Conservation (phyloP, 2,113 vertebrate genomes). For the Ceyx cyanopectus region DNA sequence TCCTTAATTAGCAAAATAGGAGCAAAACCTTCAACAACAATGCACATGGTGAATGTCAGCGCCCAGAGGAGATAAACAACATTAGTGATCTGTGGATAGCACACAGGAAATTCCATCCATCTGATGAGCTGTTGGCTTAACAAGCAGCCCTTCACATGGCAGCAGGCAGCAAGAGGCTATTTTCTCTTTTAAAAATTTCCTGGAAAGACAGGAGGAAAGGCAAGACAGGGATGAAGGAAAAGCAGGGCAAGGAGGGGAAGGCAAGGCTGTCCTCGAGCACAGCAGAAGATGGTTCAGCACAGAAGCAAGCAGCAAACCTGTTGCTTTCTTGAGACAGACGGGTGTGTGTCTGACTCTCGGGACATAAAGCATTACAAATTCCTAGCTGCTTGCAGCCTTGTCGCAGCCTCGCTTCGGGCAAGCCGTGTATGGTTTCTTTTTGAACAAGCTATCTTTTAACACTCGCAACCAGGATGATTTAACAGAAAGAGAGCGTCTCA, state of each 20-base stretch:
- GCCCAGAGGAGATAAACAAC: conserved; percentile 72
- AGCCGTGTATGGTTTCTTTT: conserved; percentile 73
- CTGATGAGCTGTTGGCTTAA: conserved; percentile 81
- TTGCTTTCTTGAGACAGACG: not conserved
- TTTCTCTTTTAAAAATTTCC: conserved; percentile 38
- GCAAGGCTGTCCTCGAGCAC: not conserved
- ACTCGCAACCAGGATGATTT: conserved; percentile 82
- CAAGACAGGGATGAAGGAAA: not conserved
- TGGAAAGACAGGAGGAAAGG: conserved; percentile 3
- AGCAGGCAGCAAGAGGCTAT: conserved; percentile 57
- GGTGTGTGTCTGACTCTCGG: conserved; percentile 50
- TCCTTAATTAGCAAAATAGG: not conserved
- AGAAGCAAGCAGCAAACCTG: conserved; percentile 2
- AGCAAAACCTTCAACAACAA: conserved; percentile 18
- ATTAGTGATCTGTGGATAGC: conserved; percentile 49
- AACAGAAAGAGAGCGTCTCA: conserved; percentile 81
- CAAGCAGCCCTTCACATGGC: conserved; percentile 73
- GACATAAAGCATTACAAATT: conserved; percentile 61
- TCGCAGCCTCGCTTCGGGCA: conserved; percentile 62
- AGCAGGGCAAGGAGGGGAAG: not conserved
- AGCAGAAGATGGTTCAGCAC: not conserved
- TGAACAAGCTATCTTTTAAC: conserved; percentile 87
- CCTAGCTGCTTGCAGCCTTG: conserved; percentile 56
- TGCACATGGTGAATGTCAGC: not conserved
- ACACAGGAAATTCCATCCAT: conserved; percentile 83